A percentile compares a stretch with the other conserved stretches of the same genome.
These are phyloP conservation scores for Lethenteron camtschaticum DNA, from an alignment of 2,113 vertebrate genomes.

Conservation along the genomic window DNA sequence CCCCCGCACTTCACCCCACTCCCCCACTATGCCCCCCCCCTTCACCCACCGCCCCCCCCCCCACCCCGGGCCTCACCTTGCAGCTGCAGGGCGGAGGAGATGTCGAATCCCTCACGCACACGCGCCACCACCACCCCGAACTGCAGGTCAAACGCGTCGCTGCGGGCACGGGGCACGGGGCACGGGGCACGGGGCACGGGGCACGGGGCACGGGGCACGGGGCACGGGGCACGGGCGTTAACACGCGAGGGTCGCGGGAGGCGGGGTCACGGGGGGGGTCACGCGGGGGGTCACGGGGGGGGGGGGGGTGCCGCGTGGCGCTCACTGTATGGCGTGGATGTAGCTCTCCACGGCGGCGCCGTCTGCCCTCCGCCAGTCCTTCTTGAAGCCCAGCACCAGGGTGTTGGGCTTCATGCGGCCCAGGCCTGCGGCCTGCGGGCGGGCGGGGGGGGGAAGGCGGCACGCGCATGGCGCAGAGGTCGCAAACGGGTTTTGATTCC, in stretches of 20 bases:
- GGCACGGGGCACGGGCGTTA: no score
- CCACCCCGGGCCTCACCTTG: neutral
- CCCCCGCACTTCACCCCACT: neutral
- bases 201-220: no score
- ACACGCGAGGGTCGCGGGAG: no score
- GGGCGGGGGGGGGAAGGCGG: conserved; percentile 11
- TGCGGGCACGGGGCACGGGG: no score
- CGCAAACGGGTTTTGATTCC: neutral
- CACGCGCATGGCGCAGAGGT: neutral
- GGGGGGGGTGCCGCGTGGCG: no score
- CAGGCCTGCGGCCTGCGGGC: conserved; percentile 52
- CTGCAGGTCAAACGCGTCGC: conserved; percentile 83
- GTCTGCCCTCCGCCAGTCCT: conserved; percentile 44
- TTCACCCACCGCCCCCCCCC: neutral
- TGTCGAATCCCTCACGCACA: conserved; percentile 62
- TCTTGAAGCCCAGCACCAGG: conserved; percentile 77
- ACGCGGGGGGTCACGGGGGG: no score
- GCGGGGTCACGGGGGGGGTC: no score
- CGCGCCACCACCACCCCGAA: conserved; percentile 52
- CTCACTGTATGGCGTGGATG: conserved; percentile 79
- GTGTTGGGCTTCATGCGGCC: conserved; percentile 84
- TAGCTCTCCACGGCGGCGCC: conserved; percentile 42
- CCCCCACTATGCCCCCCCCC: neutral
- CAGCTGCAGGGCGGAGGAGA: conserved; percentile 46
- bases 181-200: no score